phyloP scores from a whole-genome alignment of 2,113 vertebrate species.

The Plectropomus leopardus region DNA sequence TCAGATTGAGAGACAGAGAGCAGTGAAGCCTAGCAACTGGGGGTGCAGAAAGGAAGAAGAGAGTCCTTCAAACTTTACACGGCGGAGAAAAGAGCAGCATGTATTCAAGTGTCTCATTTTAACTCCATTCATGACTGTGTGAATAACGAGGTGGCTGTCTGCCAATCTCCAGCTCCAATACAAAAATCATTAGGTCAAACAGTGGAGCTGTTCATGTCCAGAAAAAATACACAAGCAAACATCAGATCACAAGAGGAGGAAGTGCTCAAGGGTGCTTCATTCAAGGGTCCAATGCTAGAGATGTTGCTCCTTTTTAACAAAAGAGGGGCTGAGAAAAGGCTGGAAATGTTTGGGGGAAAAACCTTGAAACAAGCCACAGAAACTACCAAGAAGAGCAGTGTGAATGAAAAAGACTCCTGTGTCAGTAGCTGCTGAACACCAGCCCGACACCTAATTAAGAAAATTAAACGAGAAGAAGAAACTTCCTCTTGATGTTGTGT shows the following conservation, averaged over 20 bases:
- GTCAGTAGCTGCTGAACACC: not conserved
- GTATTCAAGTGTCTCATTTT: slow-evolving; percentile 41
- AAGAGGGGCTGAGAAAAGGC: not conserved
- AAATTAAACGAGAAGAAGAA: not conserved
- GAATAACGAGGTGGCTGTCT: slow-evolving; percentile 3
- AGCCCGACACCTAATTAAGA: not conserved
- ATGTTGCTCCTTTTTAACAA: not conserved
- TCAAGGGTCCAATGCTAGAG: not conserved
- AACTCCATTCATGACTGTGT: slow-evolving; percentile 39
- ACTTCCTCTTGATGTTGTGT: not conserved
- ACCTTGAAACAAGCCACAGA: not conserved
- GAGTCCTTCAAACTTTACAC: slow-evolving; percentile 13
- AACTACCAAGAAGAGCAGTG: not conserved
- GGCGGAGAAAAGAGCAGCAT: slow-evolving; percentile 23
- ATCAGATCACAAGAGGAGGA: not conserved
- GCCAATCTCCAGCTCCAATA: slow-evolving; percentile 5
- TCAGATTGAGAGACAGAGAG: not conserved
- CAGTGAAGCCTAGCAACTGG: not conserved
- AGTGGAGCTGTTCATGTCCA: slow-evolving; percentile 26
- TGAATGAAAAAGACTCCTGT: not conserved
- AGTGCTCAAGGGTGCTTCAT: slow-evolving; percentile 3
- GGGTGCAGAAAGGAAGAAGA: not conserved
- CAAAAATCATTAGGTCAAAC: slow-evolving; percentile 16
- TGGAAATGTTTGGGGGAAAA: not conserved
- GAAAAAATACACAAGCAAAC: slow-evolving; percentile 25